These are phyloP conservation scores for Machimus rusticus DNA, from an alignment of 2,888 invertebrate species.

Conservation along the genomic window DNA sequence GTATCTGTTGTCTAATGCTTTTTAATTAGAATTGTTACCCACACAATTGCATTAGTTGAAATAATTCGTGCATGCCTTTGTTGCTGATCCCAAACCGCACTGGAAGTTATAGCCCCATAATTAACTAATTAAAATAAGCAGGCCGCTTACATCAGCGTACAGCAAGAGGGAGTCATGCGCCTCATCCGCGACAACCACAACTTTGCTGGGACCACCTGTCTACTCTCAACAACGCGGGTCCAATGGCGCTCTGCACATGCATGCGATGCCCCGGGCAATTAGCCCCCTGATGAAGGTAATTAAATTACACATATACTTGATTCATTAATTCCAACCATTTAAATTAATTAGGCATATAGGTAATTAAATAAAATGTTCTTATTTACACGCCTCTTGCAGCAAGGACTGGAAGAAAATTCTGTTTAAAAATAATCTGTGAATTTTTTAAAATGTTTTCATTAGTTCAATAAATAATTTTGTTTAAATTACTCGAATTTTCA, in stretches of 20 bases:
- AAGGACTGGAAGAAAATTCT: slow-evolving; percentile 61
- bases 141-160: slow-evolving; percentile 71
- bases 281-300: slow-evolving; percentile 63
- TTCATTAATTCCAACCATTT: slow-evolving; percentile 32
- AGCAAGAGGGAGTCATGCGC: slow-evolving; percentile 80
- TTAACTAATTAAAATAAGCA: slow-evolving; percentile 57
- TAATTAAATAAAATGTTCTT: slow-evolving; percentile 6
- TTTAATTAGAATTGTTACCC: background rate
- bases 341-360: background rate
- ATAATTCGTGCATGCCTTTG: background rate
- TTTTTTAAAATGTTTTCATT: slow-evolving; percentile 39
- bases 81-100: background rate
- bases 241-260: slow-evolving; percentile 60
- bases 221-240: slow-evolving; percentile 59
- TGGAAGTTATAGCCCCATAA: slow-evolving; percentile 11
- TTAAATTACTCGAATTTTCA: background rate
- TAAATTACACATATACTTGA: background rate
- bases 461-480: slow-evolving; percentile 11
- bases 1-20: background rate
- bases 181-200: slow-evolving; percentile 82
- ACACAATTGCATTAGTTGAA: background rate
- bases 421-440: slow-evolving; percentile 52
- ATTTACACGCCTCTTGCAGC: slow-evolving; percentile 50
- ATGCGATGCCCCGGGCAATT: slow-evolving; percentile 58
- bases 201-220: slow-evolving; percentile 67